Conservation (phyloP, 2,797 vertebrate species). For the Setipinna tenuifilis region DNA sequence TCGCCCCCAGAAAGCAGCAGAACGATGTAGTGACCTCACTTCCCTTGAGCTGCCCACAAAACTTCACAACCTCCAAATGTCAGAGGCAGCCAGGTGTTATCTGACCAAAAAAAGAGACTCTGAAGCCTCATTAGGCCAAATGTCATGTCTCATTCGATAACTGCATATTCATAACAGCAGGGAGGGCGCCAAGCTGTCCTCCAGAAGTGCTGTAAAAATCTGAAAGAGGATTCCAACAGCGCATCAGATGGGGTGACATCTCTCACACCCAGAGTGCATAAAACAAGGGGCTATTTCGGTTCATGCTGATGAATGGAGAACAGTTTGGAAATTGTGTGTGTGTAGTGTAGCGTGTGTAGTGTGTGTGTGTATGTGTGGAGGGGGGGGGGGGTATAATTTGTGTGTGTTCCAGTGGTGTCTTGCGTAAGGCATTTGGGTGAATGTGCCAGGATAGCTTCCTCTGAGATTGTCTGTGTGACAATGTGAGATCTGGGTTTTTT, state of each 20-base stretch:
- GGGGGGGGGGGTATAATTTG: not conserved
- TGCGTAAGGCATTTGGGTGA: conserved; percentile 3
- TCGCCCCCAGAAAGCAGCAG: not conserved
- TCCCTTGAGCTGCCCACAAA: not conserved
- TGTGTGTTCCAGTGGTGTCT: not conserved
- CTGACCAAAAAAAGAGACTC: not conserved
- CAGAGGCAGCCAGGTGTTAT: not conserved
- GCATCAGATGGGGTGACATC: not conserved
- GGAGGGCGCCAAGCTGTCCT: not conserved
- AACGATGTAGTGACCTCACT: not conserved
- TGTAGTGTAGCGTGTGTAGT: too few relatives aligned
- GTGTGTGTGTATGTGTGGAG: not conserved
- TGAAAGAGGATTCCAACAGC: conserved; percentile 3
- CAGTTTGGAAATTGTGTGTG: not conserved
- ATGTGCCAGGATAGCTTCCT: not conserved
- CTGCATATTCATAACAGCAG: conserved; percentile 5
- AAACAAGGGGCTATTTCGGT: conserved; percentile 14
- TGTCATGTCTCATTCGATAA: not conserved
- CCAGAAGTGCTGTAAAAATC: not conserved
- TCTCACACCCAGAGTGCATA: not conserved
- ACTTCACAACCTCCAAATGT: conserved; percentile 13
- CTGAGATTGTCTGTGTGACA: not conserved
- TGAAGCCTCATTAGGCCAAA: conserved; percentile 2
- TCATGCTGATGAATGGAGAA: not conserved
- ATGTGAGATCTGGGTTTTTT: not conserved